Evolutionary conservation across 2,888 invertebrate genomes (phyloP), one percentile per base, ranked within the genome.

Genomic region (Rhyacophila evoluta): DNA sequence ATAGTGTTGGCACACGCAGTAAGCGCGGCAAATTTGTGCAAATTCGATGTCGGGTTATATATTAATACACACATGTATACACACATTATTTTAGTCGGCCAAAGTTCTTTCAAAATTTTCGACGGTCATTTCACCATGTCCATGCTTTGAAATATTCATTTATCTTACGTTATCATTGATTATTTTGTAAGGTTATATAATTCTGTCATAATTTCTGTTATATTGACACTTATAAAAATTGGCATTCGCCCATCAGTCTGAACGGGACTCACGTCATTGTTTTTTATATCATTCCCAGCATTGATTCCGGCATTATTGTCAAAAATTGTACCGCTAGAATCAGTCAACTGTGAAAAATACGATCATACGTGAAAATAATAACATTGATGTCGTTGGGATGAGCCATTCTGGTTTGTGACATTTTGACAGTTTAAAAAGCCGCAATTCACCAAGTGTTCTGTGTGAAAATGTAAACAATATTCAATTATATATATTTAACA

Each of bases 181-280:
- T 2, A 10, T 19, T 19, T 1, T 41, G 41, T 55, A 25, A 8
- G 3, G 55, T 55, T 55, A 55, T 55, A 19, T 55, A 55, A 55
- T 55, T 55, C 12, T 55, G 55, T 25, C 15, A 55, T 33, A 55
- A n/a, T 55, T 55, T 10, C 2, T 19, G 25, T 6, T 55, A 55
- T 55, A 55, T 55, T 55, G 55, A 55, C 55, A 55, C 41, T 41
- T 41, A 15, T 15, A 41, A 55, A 55, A 55, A n/a, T 55, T 55
- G 55, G 55, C 55, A 55, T 55, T 55, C 55, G 55, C 55, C 55
- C 55, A 55, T 55, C 55, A 55, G 12, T 55, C 55, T 3, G 19
- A 8, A 8, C 8, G 25, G 19, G 55, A 25, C 15, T 55, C 10
- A 19, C 55, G 55, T 55, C 55, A 55, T 55, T n/a, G n/a, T 55